phyloP scores from a whole-genome alignment of 2,888 invertebrate species.

The Sialis fuliginosa region DNA sequence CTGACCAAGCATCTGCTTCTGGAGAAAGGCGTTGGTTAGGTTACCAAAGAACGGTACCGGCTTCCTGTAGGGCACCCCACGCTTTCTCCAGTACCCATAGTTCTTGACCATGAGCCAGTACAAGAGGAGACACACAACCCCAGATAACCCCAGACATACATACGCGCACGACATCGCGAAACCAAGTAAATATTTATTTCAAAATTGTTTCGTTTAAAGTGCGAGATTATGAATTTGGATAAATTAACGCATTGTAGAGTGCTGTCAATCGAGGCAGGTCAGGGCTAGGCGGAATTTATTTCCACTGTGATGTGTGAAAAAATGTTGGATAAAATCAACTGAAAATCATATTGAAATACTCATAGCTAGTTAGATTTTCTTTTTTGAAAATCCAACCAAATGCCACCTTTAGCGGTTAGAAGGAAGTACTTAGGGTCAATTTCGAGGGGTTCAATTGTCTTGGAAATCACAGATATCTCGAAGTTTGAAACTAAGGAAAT shows the following conservation, averaged over 20 bases:
- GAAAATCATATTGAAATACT: too few relatives aligned
- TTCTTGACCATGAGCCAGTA: not conserved
- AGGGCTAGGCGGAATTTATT: too few relatives aligned
- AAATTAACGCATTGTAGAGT: too few relatives aligned
- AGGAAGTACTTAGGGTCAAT: slow-evolving; percentile 13
- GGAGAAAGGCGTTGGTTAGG: slow-evolving; percentile 15
- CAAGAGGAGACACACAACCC: not conserved
- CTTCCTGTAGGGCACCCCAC: slow-evolving; percentile 20
- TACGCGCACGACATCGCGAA: too few relatives aligned
- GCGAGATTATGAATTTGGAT: too few relatives aligned
- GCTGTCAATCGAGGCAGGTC: too few relatives aligned
- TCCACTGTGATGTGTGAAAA: too few relatives aligned
- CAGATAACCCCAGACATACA: too few relatives aligned
- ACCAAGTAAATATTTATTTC: too few relatives aligned
- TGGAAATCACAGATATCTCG: slow-evolving; percentile 17
- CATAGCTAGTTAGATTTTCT: not conserved
- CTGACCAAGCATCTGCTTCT: slow-evolving; percentile 17
- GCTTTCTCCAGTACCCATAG: slow-evolving; percentile 23
- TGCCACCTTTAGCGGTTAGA: slow-evolving; percentile 15
- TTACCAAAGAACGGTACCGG: slow-evolving; percentile 22
- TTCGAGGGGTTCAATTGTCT: slow-evolving; percentile 16
- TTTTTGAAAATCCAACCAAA: slow-evolving; percentile 16
- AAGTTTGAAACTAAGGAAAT: slow-evolving; percentile 19
- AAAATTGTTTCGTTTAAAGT: too few relatives aligned
- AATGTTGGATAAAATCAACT: too few relatives aligned